Base-by-base conservation (phyloP, 2,797 vertebrate species). In the Varecia variegata region DNA sequence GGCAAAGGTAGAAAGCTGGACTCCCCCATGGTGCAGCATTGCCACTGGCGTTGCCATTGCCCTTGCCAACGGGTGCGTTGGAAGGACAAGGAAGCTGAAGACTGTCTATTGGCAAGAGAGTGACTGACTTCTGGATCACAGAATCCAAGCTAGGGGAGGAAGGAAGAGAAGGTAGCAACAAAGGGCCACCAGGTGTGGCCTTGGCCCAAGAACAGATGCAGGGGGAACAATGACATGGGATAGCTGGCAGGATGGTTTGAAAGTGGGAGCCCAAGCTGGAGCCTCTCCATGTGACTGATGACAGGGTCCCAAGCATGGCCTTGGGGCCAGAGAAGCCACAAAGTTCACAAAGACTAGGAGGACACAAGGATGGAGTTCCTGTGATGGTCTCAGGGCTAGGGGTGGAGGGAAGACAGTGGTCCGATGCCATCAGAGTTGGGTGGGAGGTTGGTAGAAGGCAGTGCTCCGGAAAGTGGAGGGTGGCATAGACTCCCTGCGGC, bases 221-320 rank as follows among this genome's bases (percentile, higher is more conserved):
- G 15, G 14, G 11, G 50, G 40, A 32, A 23, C 6, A 21, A 38
- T 1, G 14, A 47, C 32, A 73, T 32, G 6, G 15, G 32, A 32
- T 13, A 50, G 25, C 71, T 38, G 23, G 25, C 79, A 68, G 74
- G 62, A 43, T 17, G 23, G 52, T 13, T 23, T 12, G 0, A 27
- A 40, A 56, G n/a, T 0, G 2, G 50, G 40, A 13, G 23, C 12
- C 54, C 2, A 17, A 38, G 70, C 65, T 35, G 47, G 80, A 54
- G 50, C 47, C 58, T 67, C 70, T 85, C 35, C 11, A 0, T 0
- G 3, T 5, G 10, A 23, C 13, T 40, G 45, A 40, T 32, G 58
- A 50, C 23, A 38, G 7, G 11, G 25, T 21, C 4, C 45, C 2
- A 0, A 54, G 4, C 1, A 13, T 35, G 67, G 35, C 54, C 30